Conservation (phyloP, 2,797 vertebrate species). For the Ptychobarbus kaznakovi region DNA sequence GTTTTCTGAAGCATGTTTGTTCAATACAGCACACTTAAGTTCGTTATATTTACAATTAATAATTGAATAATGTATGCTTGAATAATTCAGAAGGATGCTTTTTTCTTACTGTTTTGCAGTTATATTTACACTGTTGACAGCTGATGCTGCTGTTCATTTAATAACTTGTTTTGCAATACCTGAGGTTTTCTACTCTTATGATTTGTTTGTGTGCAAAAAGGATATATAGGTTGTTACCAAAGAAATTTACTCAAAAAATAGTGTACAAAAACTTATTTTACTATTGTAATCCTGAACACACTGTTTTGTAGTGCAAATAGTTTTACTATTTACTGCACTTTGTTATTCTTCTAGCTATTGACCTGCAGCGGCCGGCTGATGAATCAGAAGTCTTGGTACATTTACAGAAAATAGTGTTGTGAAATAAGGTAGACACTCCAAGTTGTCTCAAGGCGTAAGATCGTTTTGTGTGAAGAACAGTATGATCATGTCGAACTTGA, state of each 20-base stretch:
- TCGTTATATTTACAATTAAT: neutral
- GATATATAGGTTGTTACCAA: neutral
- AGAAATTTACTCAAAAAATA: neutral
- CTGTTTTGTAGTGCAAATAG: neutral
- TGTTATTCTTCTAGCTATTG: neutral
- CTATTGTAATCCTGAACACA: neutral
- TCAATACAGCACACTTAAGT: neutral
- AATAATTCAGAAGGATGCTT: neutral
- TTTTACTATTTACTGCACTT: neutral
- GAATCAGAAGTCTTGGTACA: neutral
- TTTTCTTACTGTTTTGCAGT: neutral
- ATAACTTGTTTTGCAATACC: neutral
- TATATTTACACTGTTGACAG: neutral
- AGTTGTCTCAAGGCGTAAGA: neutral
- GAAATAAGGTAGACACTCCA: neutral
- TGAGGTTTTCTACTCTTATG: neutral
- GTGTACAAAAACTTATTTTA: neutral
- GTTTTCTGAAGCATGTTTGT: neutral
- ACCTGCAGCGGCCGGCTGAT: neutral
- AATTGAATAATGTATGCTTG: neutral
- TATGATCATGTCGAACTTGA: slow-evolving; percentile 5
- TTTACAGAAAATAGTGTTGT: neutral
- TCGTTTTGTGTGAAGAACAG: neutral
- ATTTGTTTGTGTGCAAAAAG: neutral
- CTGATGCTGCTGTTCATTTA: neutral